Conservation (phyloP, 35 echinoderm and acorn worm genomes). For the Patiria miniata region DNA sequence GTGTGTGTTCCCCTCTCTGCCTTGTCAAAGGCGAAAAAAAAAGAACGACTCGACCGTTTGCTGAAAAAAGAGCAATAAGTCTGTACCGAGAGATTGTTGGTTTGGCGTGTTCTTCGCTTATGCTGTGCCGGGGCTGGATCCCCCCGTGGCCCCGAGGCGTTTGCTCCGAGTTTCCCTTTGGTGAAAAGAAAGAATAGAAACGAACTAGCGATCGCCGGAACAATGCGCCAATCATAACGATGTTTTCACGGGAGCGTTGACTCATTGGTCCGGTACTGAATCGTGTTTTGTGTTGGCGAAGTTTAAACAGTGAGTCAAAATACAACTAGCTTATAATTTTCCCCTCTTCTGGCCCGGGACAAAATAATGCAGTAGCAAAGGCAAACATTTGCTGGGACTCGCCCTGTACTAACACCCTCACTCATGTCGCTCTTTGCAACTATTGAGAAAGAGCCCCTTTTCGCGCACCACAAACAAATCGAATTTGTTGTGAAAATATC, state of each 20-base stretch:
- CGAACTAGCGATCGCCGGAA: not conserved
- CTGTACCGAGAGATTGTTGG: not conserved
- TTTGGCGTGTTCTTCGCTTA: not conserved
- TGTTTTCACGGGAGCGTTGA: slow-evolving; percentile 20
- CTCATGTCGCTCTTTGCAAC: not conserved
- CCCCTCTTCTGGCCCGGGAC: not conserved
- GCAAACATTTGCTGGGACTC: no score
- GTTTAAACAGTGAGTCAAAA: slow-evolving; percentile 29
- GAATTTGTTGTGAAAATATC: slow-evolving; percentile 35
- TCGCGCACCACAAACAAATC: slow-evolving; percentile 9
- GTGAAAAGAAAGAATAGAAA: not conserved
- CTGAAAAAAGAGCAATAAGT: slow-evolving; percentile 5
- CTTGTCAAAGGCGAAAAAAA: no score
- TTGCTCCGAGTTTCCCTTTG: not conserved
- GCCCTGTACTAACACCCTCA: not conserved
- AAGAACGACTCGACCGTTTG: not conserved
- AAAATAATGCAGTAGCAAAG: no score
- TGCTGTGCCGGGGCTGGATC: not conserved
- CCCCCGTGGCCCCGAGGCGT: not conserved
- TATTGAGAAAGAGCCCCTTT: not conserved
- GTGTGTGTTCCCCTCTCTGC: slow-evolving; percentile 9
- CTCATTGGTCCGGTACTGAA: not conserved
- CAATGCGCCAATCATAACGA: slow-evolving; percentile 12
- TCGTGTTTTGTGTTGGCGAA: slow-evolving; percentile 18
- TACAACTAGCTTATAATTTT: not conserved